Evolutionary conservation across 1,140 invertebrate genomes (phyloP), one percentile per base, ranked within the genome.

Genomic region (Zeugodacus cucurbitae): DNA sequence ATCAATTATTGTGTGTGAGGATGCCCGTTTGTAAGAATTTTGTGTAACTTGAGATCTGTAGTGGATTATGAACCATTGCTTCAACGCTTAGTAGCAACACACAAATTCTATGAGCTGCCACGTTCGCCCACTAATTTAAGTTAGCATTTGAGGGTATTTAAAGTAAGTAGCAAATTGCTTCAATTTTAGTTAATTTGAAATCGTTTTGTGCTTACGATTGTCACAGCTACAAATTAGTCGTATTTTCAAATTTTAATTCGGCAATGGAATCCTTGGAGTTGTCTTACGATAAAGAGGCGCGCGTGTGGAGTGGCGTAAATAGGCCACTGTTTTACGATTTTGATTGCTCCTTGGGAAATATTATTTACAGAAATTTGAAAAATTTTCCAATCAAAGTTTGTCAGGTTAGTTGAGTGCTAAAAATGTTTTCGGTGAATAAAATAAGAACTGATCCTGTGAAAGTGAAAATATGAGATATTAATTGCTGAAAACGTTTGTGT

Each of bases 321-420:
- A 17, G 10, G 10, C 26, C 48, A 3, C 20, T 20, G 5, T 14
- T 59, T 3, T 62, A 57, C 34, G 67, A 82, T 14, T 48, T 58
- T 8, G 62, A 88, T n/a, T 48, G 48, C 26, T 88, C 87, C 0
- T 3, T 88, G 5, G 87, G 87, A 10, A 7, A 44, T 11, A 62
- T 88, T 32, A 64, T 64, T 37, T 48, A 57, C 20, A 57, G 37
- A 29, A 74, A 67, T 48, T 34, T 67, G 32, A 67, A 62, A 59
- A 88, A 88, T 59, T 37, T 41, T 32, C 87, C 87, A 5, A 48
- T 41, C 26, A 57, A 85, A 34, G 29, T 88, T 26, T 58, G 54
- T 22, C 87, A 88, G 41, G 48, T 88, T 7, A 34, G 70, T 58
- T 6, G 20, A n/a, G 32, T 44, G 1, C 14, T 54, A 0, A 54